These are phyloP conservation scores for Rhizomys pruinosus DNA, from an alignment of 2,113 vertebrate species.

Conservation along the genomic window DNA sequence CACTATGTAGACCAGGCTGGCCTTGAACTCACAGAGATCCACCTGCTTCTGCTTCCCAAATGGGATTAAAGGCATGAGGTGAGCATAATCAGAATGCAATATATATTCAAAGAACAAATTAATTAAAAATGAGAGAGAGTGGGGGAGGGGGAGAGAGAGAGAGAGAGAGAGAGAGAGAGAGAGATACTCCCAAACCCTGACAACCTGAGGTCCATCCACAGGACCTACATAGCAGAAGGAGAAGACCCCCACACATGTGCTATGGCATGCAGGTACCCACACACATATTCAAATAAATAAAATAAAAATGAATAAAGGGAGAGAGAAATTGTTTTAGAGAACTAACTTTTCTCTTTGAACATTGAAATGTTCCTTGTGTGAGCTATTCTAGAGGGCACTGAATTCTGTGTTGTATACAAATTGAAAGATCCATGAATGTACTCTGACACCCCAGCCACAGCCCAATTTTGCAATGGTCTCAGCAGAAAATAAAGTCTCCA, in stretches of 20 bases:
- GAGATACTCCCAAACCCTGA: too few relatives aligned
- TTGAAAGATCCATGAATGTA: constrained; percentile 73
- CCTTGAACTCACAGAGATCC: too few relatives aligned
- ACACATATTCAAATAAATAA: too few relatives aligned
- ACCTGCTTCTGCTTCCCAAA: too few relatives aligned
- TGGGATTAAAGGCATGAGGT: not conserved
- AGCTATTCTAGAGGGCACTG: constrained; percentile 84
- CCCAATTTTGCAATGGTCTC: constrained; percentile 80
- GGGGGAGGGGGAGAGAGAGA: too few relatives aligned
- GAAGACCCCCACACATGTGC: too few relatives aligned
- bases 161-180: too few relatives aligned
- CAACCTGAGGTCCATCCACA: too few relatives aligned
- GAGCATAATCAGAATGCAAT: not conserved
- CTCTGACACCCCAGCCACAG: constrained; percentile 60
- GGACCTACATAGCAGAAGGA: too few relatives aligned
- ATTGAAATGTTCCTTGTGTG: constrained; percentile 72
- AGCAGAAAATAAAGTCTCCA: constrained; percentile 83
- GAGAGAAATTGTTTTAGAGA: not conserved
- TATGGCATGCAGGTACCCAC: too few relatives aligned
- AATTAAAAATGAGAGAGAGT: too few relatives aligned
- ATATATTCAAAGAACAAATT: not conserved
- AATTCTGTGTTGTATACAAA: constrained; percentile 77
- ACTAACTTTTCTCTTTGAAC: constrained; percentile 79
- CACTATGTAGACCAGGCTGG: too few relatives aligned
- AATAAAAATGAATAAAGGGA: not conserved